Conservation (phyloP, 64 coral and sea anemone species). For the Actinia equina region DNA sequence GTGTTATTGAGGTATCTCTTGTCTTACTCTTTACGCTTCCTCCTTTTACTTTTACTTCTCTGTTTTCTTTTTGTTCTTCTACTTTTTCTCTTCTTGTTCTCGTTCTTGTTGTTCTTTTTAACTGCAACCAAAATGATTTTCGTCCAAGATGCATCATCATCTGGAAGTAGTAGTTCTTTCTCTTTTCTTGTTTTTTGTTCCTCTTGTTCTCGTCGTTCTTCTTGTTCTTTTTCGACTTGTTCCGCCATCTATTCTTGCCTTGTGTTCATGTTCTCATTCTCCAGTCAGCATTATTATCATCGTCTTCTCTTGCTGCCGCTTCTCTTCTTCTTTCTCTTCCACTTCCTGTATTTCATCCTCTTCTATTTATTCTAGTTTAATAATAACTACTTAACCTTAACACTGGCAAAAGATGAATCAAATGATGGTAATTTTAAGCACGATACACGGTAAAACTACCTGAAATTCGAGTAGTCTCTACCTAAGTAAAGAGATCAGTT, state of each 20-base stretch:
- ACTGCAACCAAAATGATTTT: slow-evolving; percentile 2
- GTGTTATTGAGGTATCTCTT: neutral
- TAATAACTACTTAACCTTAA: too few species aligned
- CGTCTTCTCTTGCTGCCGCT: too few species aligned
- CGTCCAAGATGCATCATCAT: slow-evolving; percentile 1
- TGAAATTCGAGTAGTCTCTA: too few species aligned
- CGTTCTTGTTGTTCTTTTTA: neutral
- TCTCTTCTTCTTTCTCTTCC: neutral
- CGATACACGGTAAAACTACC: too few species aligned
- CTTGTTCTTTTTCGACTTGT: neutral
- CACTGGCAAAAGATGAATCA: too few species aligned
- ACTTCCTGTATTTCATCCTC: neutral
- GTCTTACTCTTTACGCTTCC: neutral
- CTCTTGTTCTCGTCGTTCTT: neutral
- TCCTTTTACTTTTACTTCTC: too few species aligned
- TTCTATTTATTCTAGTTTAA: neutral
- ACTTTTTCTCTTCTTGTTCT: neutral
- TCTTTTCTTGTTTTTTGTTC: neutral
- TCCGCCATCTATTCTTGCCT: too few species aligned
- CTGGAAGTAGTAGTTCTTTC: neutral
- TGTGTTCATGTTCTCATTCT: too few species aligned
- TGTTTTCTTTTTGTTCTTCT: neutral
- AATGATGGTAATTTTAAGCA: too few species aligned
- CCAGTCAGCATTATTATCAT: too few species aligned
- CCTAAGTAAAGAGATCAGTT: too few species aligned